Conservation (phyloP, 2,113 vertebrate genomes). For the Gasterosteus aculeatus region DNA sequence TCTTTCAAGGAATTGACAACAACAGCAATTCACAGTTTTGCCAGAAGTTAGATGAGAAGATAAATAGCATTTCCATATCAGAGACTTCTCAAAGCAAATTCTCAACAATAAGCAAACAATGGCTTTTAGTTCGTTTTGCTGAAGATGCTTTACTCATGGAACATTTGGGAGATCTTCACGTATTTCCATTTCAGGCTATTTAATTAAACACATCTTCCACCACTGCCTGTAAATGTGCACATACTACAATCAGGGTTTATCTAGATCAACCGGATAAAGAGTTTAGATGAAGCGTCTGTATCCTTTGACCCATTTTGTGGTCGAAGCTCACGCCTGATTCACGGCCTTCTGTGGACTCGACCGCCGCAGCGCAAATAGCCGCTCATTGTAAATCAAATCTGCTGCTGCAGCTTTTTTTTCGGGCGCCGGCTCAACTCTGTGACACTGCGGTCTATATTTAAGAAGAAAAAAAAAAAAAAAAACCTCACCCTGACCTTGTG, state of each 20-base stretch:
- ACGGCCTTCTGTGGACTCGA: slow-evolving; percentile 25
- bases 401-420: slow-evolving; percentile 46
- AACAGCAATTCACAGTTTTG: not conserved
- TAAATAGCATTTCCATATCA: not conserved
- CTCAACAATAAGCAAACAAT: not conserved
- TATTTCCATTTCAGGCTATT: not conserved
- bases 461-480: slow-evolving; percentile 33
- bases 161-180: not conserved
- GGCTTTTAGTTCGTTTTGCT: not conserved
- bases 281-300: slow-evolving; percentile 30
- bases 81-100: not conserved
- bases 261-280: slow-evolving; percentile 30
- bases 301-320: slow-evolving; percentile 47
- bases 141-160: not conserved
- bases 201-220: not conserved
- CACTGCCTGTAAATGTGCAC: not conserved
- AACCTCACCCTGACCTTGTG: slow-evolving; percentile 72
- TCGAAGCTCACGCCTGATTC: slow-evolving; percentile 32
- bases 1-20: too few species aligned
- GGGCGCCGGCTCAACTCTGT: slow-evolving; percentile 44
- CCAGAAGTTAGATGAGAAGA: not conserved
- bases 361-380: slow-evolving; percentile 16
- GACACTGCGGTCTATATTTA: slow-evolving; percentile 73
- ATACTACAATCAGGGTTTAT: slow-evolving; percentile 41
- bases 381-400: slow-evolving; percentile 64